phyloP scores from a whole-genome alignment of 2,113 vertebrate species.

The Tamias sibiricus region DNA sequence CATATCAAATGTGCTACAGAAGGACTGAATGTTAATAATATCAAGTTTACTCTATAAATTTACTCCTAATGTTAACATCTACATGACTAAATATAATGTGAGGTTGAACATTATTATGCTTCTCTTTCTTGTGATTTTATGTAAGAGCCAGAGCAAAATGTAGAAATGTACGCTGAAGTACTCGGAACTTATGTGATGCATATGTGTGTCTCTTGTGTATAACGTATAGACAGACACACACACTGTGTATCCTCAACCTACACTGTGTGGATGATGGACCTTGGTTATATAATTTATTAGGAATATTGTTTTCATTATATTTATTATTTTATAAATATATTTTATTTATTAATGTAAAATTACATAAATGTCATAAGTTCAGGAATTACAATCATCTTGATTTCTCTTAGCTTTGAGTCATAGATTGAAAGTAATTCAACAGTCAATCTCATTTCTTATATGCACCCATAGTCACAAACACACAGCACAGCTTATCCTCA shows the following conservation, averaged over 20 bases:
- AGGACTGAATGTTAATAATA: neutral
- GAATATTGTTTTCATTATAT: neutral
- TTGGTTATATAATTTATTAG: neutral
- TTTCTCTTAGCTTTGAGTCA: slow-evolving; percentile 7
- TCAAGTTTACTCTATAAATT: neutral
- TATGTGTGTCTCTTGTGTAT: neutral
- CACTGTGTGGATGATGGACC: neutral
- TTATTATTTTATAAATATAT: neutral
- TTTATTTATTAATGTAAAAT: neutral
- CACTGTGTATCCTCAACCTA: neutral
- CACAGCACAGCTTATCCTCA: neutral
- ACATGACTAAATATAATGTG: neutral
- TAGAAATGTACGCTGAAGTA: neutral
- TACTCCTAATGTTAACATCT: neutral
- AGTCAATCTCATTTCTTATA: neutral
- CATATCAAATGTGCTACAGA: neutral
- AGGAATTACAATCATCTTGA: neutral
- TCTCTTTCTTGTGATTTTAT: neutral
- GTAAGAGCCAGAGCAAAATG: neutral
- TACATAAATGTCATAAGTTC: neutral
- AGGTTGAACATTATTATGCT: neutral
- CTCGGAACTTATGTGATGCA: neutral
- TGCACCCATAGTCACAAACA: neutral
- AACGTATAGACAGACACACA: neutral
- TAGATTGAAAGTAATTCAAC: neutral